phyloP scores from a whole-genome alignment of 2,797 vertebrate species.

The Sternotherus odoratus region DNA sequence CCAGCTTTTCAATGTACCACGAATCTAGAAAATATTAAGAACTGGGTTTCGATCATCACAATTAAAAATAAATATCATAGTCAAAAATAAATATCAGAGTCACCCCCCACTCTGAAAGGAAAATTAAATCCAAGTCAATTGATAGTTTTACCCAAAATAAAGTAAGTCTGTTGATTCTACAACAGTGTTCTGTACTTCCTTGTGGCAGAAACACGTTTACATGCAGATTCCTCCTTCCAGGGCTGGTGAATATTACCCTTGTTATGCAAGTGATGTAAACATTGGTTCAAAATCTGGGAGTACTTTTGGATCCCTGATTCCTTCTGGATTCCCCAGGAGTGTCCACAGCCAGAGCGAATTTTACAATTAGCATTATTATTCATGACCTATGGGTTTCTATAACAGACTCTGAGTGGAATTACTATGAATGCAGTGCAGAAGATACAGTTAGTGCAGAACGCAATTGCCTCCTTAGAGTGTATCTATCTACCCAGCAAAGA shows the following conservation, averaged over 20 bases:
- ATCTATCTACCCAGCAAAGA: neutral
- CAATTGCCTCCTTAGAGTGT: neutral
- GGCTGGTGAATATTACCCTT: neutral
- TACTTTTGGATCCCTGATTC: neutral
- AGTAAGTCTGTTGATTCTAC: neutral
- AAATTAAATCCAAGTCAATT: neutral
- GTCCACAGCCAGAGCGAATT: neutral
- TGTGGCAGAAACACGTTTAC: neutral
- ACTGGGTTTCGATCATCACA: conserved; percentile 1
- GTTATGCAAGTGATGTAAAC: neutral
- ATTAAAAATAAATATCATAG: neutral
- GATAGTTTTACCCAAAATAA: neutral
- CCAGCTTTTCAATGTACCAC: conserved; percentile 98
- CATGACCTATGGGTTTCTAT: neutral
- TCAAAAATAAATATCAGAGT: neutral
- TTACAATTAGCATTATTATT: neutral
- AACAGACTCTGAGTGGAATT: neutral
- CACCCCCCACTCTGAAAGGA: neutral
- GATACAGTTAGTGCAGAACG: neutral
- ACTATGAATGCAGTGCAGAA: neutral
- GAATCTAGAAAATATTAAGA: conserved; percentile 86
- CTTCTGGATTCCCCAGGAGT: neutral
- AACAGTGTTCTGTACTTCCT: neutral
- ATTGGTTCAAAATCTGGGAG: neutral
- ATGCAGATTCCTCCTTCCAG: neutral